Evolutionary conservation across 2,888 invertebrate species (phyloP).

Genomic region (Ctenicera cuprea): DNA sequence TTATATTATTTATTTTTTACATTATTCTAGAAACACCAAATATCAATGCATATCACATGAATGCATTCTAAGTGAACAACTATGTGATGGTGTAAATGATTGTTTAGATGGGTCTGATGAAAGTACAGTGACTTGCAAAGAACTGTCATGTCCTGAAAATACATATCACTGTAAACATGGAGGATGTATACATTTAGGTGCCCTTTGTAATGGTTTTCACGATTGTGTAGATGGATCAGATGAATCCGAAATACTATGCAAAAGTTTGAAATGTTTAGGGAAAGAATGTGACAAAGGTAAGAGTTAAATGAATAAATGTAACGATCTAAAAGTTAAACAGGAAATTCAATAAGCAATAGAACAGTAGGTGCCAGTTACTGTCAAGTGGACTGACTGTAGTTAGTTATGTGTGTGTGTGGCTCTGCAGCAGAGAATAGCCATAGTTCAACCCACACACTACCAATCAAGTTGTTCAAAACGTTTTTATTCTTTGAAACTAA

Average conservation of each 20-base stretch:
- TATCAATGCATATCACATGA: constrained; percentile 58
- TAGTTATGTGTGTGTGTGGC: no score
- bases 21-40: constrained; percentile 54
- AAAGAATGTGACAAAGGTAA: constrained; percentile 49
- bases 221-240: constrained; percentile 61
- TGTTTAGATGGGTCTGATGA: constrained; percentile 62
- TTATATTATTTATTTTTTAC: no score
- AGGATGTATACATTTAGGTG: constrained; percentile 57
- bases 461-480: no score
- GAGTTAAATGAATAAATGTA: background rate
- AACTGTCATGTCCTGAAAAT: constrained; percentile 56
- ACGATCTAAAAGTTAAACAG: no score
- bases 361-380: no score
- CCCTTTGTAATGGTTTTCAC: constrained; percentile 57
- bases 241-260: constrained; percentile 54
- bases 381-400: no score
- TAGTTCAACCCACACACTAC: no score
- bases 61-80: constrained; percentile 55
- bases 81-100: constrained; percentile 59
- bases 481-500: no score
- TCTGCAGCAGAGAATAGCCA: no score
- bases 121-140: constrained; percentile 54
- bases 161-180: constrained; percentile 60
- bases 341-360: no score
- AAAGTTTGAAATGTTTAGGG: constrained; percentile 47